Conservation (phyloP, 2,797 vertebrate species). For the Ispidina lecontei region DNA sequence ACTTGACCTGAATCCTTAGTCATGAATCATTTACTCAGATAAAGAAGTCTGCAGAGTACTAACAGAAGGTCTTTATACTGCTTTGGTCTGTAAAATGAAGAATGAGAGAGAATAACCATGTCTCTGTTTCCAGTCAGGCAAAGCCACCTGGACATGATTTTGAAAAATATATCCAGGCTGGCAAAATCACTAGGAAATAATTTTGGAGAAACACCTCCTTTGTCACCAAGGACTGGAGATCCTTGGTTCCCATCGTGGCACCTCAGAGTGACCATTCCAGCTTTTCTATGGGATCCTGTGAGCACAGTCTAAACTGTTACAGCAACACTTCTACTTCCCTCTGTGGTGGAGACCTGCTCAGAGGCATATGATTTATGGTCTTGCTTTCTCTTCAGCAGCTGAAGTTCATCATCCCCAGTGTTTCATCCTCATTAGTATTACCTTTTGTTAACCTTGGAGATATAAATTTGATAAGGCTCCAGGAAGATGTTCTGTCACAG, state of each 20-base stretch:
- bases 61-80: not conserved
- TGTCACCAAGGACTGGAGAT: not conserved
- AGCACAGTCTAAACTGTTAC: not conserved
- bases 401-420: not conserved
- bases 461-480: conserved; percentile 16
- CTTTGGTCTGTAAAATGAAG: not conserved
- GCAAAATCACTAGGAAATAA: not conserved
- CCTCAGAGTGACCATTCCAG: not conserved
- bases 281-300: not conserved
- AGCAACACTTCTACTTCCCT: not conserved
- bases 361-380: not conserved
- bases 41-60: not conserved
- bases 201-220: no score
- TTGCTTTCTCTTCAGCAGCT: not conserved
- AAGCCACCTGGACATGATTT: not conserved
- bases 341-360: not conserved
- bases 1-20: not conserved
- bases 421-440: conserved; percentile 10
- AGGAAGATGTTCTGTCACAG: not conserved
- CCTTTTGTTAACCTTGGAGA: not conserved
- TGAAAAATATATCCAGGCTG: not conserved
- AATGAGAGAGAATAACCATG: not conserved
- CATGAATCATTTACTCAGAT: not conserved
- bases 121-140: not conserved
- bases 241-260: not conserved